Evolutionary conservation across 1,140 invertebrate species (phyloP), one percentile per base, ranked within the genome.

Genomic region (Sitobion miscanthi): DNA sequence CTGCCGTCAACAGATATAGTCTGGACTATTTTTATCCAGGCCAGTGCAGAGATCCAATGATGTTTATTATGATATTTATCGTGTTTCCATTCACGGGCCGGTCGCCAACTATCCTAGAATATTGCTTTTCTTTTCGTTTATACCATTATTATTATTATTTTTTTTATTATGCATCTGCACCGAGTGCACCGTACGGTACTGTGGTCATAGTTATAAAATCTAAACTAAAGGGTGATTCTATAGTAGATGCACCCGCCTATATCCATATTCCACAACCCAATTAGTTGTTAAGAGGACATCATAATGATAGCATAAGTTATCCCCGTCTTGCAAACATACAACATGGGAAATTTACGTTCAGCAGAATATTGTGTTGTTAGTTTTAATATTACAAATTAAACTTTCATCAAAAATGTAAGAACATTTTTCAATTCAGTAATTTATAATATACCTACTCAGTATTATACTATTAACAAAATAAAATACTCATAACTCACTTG

Each of bases 21-120:
- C 17, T 54, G 91, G 49, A 85, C 91, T 93, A 93, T 93, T 93
- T 93, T 93, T 93, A 93, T 93, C 91, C 91, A 45, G 82, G 62
- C 91, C 91, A 54, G 49, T 86, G 91, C 91, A 93, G 91, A 86
- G 91, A 85, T 85, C n/a, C 82, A 54, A 93, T 86, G 49, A 85
- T 85, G 91, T 93, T 85, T 86, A 86, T 93, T 85, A 93, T 54
- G 47, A 52, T 86, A 86, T 93, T 93, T 93, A 93, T 93, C 49
- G 82, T 35, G 91, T 93, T 93, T 93, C 77, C 77, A 54, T 83
- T 23, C 69, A 25, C 23, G 91, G 91, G 91, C 91, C 11, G 25
- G 47, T 38, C 82, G 91, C 91, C 91, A 93, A 93, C 49, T 93
- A 85, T 90, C 89, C 23, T 25, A 62, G 38, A 35, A 69, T 45